Conservation (phyloP, 2,888 invertebrate genomes). For the Agrypnus murinus region DNA sequence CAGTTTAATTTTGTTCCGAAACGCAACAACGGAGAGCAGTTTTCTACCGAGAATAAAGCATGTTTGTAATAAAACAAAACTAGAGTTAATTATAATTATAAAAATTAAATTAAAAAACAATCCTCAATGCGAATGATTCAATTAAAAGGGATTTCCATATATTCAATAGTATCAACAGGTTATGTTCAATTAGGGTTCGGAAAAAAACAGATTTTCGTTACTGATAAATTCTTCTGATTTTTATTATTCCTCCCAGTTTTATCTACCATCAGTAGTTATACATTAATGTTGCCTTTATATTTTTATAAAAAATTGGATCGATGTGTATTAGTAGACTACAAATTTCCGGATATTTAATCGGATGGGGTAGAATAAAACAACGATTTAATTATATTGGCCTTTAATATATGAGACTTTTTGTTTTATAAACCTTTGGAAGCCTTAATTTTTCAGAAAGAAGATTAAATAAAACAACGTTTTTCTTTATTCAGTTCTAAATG, state of each 20-base stretch:
- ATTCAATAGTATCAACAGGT: constrained; percentile 6
- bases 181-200: not conserved
- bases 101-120: too few species aligned
- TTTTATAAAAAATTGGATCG: constrained; percentile 2
- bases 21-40: not conserved
- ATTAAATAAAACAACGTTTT: too few species aligned
- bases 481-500: too few species aligned
- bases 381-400: too few species aligned
- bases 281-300: not conserved
- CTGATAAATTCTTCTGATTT: not conserved
- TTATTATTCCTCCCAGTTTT: constrained; percentile 1
- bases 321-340: not conserved
- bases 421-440: too few species aligned
- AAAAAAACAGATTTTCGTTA: constrained; percentile 6
- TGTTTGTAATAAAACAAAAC: too few species aligned
- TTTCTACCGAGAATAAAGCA: too few species aligned
- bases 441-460: too few species aligned
- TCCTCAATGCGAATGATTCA: too few species aligned
- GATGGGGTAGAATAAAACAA: not conserved
- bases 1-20: not conserved
- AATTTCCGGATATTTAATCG: constrained; percentile 15
- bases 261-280: constrained; percentile 10
- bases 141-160: too few species aligned
- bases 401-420: too few species aligned
- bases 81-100: too few species aligned